Base-by-base conservation (phyloP, 30 jellyfish, hydroid and myxozoan genomes). In the Morbakka virulenta region DNA sequence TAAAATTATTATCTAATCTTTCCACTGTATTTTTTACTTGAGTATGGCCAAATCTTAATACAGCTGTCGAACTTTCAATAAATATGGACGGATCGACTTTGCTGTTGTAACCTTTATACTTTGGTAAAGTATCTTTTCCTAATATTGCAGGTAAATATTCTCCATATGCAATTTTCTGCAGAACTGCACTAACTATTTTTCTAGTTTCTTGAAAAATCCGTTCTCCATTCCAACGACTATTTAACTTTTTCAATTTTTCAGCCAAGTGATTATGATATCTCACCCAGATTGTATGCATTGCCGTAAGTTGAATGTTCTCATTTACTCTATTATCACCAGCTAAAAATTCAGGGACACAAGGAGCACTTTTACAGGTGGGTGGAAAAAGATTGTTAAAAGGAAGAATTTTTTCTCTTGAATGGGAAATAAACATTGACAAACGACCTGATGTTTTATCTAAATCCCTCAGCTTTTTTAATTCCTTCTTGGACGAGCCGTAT, bases 1-100 rank as follows among this genome's bases (percentile, higher is more conserved):
- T 51, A 35, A 77, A 63, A 34, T 77, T 77, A 13, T 64, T 47
- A 1, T 77, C 80, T 14, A 77, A 77, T 34, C 24, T 52, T 3
- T 35, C 23, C 74, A 63, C 31, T 25, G 75, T 29, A 32, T 64
- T 29, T 9, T 29, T n/a, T 9, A 67, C 41, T 67, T 28, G 52
- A 27, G 87, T 77, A 41, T 77, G 89, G 13, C 88, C 89, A 47
- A 64, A 77, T 28, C 89, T 32, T 26, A 66, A 63, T 3, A 87
- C 88, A 1, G 88, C 87, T 28, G 88, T 64, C 20, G 53, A 30
- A 52, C 36, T 35, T 0, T 77, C 77, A 49, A 27, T 49, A 31
- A 48, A 68, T 1, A 68, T 35, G 13, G 11, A 2, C 31, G 25
- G 3, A 28, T 35, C 73, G 4, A 17, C 4, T 3, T 2, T 2